These are phyloP conservation scores for Chitala chitala DNA, from an alignment of 2,113 vertebrate species.

Conservation along the genomic window DNA sequence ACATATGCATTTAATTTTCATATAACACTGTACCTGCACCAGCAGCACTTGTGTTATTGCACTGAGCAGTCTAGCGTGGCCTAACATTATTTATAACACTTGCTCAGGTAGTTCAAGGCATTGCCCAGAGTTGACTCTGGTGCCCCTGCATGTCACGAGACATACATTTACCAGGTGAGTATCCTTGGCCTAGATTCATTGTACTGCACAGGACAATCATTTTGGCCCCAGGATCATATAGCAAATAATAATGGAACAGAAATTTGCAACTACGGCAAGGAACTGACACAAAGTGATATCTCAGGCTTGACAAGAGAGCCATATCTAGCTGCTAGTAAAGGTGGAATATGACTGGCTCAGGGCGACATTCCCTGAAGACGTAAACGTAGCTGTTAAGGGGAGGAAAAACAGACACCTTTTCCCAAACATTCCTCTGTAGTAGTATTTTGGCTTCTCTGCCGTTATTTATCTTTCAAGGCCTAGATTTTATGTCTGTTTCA, in stretches of 20 bases:
- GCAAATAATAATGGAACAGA: slow-evolving; percentile 10
- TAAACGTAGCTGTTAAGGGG: neutral
- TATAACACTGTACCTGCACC: no score
- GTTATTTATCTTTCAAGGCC: neutral
- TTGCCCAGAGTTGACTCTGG: no score
- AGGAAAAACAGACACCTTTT: neutral
- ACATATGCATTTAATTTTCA: no score
- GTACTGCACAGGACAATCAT: neutral
- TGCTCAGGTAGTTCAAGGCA: no score
- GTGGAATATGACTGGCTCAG: neutral
- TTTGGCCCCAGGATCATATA: slow-evolving; percentile 21
- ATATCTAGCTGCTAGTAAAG: slow-evolving; percentile 15
- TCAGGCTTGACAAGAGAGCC: slow-evolving; percentile 5
- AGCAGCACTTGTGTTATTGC: no score
- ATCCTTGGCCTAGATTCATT: slow-evolving; percentile 17
- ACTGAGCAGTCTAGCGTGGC: no score
- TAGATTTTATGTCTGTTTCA: slow-evolving; percentile 1
- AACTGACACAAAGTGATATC: slow-evolving; percentile 11
- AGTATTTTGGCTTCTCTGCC: neutral
- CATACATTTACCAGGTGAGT: neutral
- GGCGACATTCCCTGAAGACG: neutral
- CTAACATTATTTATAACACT: no score
- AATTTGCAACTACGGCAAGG: slow-evolving; percentile 18
- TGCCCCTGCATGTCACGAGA: no score
- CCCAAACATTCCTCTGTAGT: neutral